A percentile compares a stretch with the other conserved stretches of the same genome.
phyloP scores from a whole-genome alignment of 2,113 vertebrate genomes.

The Notarius quadriscutis region DNA sequence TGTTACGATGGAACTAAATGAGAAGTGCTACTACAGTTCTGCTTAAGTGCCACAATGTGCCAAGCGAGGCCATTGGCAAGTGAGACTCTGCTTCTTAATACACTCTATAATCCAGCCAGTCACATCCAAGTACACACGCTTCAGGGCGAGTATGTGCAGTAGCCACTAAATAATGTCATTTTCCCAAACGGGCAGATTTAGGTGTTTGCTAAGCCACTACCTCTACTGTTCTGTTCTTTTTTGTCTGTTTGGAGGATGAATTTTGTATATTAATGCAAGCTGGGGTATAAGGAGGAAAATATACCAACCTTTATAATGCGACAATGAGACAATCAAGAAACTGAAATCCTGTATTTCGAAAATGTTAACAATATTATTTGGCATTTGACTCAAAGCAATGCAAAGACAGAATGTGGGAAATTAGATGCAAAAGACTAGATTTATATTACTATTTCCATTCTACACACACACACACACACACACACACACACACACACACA shows the following conservation, averaged over 20 bases:
- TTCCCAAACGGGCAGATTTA: conserved; percentile 15
- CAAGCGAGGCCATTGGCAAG: conserved; percentile 49
- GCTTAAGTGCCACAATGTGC: conserved; percentile 47
- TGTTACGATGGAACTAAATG: conserved; percentile 49
- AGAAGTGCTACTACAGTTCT: conserved; percentile 34
- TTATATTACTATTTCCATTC: background rate
- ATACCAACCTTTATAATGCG: background rate
- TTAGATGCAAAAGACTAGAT: background rate
- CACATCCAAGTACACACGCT: conserved; percentile 1
- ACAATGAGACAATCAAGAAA: background rate
- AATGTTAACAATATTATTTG: background rate
- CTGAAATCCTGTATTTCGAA: background rate
- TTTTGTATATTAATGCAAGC: conserved; percentile 12
- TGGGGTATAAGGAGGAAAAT: background rate
- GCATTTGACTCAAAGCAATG: background rate
- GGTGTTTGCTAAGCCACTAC: background rate
- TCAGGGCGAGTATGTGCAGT: background rate
- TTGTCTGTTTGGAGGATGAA: background rate
- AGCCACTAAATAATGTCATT: conserved; percentile 20
- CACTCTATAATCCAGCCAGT: conserved; percentile 36
- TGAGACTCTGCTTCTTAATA: conserved; percentile 34
- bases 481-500: background rate
- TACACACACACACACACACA: background rate
- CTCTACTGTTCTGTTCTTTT: background rate
- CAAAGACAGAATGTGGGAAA: background rate